phyloP scores from a whole-genome alignment of 1,140 invertebrate species.

The Phymorhynchus buccinoides region DNA sequence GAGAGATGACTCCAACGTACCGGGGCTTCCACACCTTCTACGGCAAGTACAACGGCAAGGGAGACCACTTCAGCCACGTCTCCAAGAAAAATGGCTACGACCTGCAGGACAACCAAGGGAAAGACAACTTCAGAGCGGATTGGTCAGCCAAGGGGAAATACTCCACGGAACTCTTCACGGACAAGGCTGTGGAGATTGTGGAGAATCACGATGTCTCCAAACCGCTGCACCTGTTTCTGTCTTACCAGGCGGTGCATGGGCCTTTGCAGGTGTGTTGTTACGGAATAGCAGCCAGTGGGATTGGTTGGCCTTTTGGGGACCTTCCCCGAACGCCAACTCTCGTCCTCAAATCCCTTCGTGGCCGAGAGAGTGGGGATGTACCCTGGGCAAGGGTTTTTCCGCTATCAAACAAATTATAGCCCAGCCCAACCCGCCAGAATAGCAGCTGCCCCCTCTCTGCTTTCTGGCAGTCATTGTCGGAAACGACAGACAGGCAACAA shows the following conservation, averaged over 20 bases:
- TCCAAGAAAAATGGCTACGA: conserved; percentile 53
- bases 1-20: conserved; percentile 63
- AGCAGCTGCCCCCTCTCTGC: too few species aligned
- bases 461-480: too few species aligned
- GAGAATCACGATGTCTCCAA: not conserved
- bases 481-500: too few species aligned
- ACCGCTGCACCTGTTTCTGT: conserved; percentile 63
- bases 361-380: too few species aligned
- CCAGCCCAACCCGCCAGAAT: too few species aligned
- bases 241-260: conserved; percentile 65
- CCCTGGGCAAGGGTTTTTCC: too few species aligned
- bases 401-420: too few species aligned
- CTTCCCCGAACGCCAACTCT: too few species aligned
- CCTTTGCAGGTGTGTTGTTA: conserved; percentile 70
- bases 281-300: conserved; percentile 53
- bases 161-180: conserved; percentile 61
- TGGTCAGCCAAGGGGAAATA: conserved; percentile 50
- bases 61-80: conserved; percentile 51
- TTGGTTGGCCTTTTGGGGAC: too few species aligned
- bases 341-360: too few species aligned
- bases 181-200: not conserved
- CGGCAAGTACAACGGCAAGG: conserved; percentile 58
- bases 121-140: conserved; percentile 7
- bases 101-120: conserved; percentile 44
- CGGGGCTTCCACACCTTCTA: conserved; percentile 72